phyloP scores from a whole-genome alignment of 2,113 vertebrate genomes.

The Bubalus kerabau region DNA sequence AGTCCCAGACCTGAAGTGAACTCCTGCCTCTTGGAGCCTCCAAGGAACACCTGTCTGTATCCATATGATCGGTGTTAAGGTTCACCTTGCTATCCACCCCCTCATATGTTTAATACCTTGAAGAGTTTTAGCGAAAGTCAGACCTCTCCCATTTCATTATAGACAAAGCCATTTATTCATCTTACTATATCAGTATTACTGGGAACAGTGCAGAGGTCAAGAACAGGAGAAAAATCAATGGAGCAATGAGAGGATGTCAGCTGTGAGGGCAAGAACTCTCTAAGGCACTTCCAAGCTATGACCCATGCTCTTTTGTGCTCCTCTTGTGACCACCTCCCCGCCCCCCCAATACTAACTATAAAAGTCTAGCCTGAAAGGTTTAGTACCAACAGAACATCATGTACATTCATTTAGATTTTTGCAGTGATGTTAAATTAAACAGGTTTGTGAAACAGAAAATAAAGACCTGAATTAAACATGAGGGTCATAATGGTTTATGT shows the following conservation, averaged over 20 bases:
- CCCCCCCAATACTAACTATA: constrained; percentile 13
- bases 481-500: constrained; percentile 39
- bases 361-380: constrained; percentile 11
- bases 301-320: background rate
- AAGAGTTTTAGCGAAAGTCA: background rate
- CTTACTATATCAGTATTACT: constrained; percentile 10
- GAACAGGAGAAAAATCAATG: background rate
- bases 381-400: background rate
- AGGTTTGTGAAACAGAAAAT: constrained; percentile 60
- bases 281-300: background rate
- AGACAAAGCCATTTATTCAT: background rate
- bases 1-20: background rate
- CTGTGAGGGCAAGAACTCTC: background rate
- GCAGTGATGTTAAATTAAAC: constrained; percentile 47
- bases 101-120: background rate
- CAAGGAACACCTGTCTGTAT: background rate
- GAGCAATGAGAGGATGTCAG: background rate
- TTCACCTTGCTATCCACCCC: background rate
- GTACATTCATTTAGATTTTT: constrained; percentile 39
- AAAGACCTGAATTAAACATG: constrained; percentile 58
- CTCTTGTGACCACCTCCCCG: constrained; percentile 7
- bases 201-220: constrained; percentile 42
- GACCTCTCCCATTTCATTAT: background rate
- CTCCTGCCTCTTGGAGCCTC: background rate
- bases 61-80: background rate